Percentiles rank a stretch among this genome's conserved stretches.
These are phyloP conservation scores for Campylomormyrus numenius DNA, from an alignment of 2,113 vertebrate genomes.

Conservation along the genomic window DNA sequence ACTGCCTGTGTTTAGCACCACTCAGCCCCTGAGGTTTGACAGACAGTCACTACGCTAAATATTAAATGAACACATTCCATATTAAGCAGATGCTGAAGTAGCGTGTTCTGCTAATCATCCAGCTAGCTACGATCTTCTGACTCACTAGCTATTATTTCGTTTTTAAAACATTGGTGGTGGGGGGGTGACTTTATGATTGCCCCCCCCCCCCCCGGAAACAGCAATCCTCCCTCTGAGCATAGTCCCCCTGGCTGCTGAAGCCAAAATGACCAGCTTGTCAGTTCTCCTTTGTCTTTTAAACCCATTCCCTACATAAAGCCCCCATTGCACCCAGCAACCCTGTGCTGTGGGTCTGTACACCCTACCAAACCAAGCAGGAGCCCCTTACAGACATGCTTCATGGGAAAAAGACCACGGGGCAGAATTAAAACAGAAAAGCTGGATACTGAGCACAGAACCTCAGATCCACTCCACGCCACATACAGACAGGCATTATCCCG, in stretches of 20 bases:
- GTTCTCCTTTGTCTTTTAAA: neutral
- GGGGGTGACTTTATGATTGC: neutral
- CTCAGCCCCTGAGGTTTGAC: neutral
- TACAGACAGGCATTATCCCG: neutral
- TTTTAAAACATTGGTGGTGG: neutral
- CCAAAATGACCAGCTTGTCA: neutral
- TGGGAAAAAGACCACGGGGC: neutral
- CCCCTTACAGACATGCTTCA: neutral
- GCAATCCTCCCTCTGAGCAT: neutral
- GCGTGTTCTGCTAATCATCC: neutral
- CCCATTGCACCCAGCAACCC: neutral
- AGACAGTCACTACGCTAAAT: neutral
- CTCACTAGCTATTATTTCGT: neutral
- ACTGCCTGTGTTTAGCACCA: neutral
- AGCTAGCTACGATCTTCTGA: neutral
- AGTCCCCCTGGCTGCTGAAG: neutral
- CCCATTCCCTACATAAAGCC: neutral
- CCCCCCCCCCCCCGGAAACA: neutral
- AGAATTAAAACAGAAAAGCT: neutral
- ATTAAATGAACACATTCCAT: neutral
- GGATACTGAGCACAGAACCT: neutral
- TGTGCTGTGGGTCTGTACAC: neutral
- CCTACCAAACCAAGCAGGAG: neutral
- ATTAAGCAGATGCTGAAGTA: neutral
- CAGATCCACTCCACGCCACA: neutral